Base-by-base conservation (phyloP, 2,888 invertebrate species). In the Danaus chrysippus region DNA sequence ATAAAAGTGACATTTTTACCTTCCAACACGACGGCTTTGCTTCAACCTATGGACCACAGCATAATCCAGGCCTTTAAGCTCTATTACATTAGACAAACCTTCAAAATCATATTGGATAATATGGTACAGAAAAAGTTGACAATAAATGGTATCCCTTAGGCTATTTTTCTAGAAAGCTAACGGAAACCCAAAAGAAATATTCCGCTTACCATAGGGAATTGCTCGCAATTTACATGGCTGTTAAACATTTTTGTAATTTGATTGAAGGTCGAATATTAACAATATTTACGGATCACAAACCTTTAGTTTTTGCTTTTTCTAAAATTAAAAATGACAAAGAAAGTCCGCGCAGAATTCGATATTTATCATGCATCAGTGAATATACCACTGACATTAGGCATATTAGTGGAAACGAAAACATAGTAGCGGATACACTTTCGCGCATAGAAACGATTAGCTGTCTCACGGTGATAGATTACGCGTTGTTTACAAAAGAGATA, bases 1-100 rank as follows among this genome's bases (percentile, higher is more conserved):
- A n/a, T 71, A 52, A 66, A 65, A 62, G 67, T 68, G 13, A 56
- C 58, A 61, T 68, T 71, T 68, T 68, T 69, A 65, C 69, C 68
- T 57, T 65, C 68, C 19, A 69, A 71, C 55, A 67, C 64, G 62
- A 70, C 68, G 62, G 62, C 70, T 68, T 70, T 73, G 63, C 69
- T 73, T 67, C 70, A 72, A 70, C 68, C 70, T 63, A 69, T 70
- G 70, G 68, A 71, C 65, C 71, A 71, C 70, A 68, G 69, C 61
- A 68, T 71, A 68, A 70, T 70, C 59, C 66, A 70, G 62, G 66
- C 62, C 64, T 71, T 69, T 67, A 68, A 71, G 66, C 65, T 70
- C 59, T 67, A 70, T 61, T 68, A 70, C 67, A 68, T 70, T 64
- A 64, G 68, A 68, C 66, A 64, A 66, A 68, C 68, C 65, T 71